These are phyloP conservation scores for Willisornis vidua DNA, from an alignment of 2,113 vertebrate genomes.

Conservation along the genomic window DNA sequence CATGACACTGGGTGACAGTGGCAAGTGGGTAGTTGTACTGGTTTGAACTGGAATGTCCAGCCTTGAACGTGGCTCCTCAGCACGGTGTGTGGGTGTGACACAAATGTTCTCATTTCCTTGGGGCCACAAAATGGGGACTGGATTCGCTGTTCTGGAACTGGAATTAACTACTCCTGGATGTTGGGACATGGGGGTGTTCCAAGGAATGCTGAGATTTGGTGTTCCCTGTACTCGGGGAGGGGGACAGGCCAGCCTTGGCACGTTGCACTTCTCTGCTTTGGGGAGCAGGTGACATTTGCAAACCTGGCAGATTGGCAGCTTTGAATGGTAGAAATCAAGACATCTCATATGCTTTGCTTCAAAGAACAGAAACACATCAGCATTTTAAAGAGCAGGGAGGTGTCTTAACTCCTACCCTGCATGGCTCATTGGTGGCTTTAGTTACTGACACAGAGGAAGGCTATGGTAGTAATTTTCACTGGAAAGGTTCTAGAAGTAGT, in stretches of 20 bases:
- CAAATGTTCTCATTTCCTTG: neutral
- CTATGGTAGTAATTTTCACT: neutral
- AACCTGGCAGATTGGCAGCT: neutral
- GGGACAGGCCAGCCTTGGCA: neutral
- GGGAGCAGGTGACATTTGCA: neutral
- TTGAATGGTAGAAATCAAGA: neutral
- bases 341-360: neutral
- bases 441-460: neutral
- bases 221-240: neutral
- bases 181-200: neutral
- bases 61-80: neutral
- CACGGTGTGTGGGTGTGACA: fast-evolving
- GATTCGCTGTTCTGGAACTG: neutral
- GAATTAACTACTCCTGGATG: neutral
- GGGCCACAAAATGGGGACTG: neutral
- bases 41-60: neutral
- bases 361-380: neutral
- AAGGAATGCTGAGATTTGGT: neutral
- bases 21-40: neutral
- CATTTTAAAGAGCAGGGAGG: neutral
- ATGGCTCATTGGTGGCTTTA: neutral
- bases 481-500: neutral
- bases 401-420: neutral
- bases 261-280: fast-evolving
- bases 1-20: fast-evolving